Evolutionary conservation across 2,113 vertebrate genomes (phyloP), one percentile per base, ranked within the genome.

Genomic region (Odontesthes bonariensis): DNA sequence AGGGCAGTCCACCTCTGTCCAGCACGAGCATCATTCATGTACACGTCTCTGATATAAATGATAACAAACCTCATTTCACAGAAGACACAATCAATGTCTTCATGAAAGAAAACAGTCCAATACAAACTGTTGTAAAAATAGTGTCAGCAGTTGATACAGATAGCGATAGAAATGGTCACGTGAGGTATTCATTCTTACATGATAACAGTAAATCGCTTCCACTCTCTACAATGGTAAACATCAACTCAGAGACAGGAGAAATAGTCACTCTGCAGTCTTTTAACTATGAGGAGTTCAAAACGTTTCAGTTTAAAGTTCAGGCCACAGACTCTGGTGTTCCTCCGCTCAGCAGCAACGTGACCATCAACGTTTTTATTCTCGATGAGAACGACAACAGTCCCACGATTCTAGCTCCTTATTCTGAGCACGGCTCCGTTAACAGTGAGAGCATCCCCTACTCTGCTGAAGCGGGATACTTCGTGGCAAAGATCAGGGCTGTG

Each of bases 41-140:
- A 27, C 86, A 92, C 2, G 82, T 97, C n/a, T 94, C 94, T 53
- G 96, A 97, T 0, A 94, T 96, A 2, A 98, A 97, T 31, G 96
- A 97, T 62, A 97, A 97, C 20, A 75, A 86, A 6, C 96, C 96
- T 9, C 69, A 65, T 4, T 98, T 97, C 60, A 33, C 78, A 51
- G 85, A 87, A 33, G 19, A 55, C 0, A 20, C 40, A 23, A 87
- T 83, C 32, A 93, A 90, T 88, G 73, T 85, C 13, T 95, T 69
- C 53, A 84, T 94, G n/a, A 91, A 89, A 68, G 96, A 97, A 88
- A 97, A 80, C 53, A 70, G 6, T 61, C 66, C 80, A 22, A 16
- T 84, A 73, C 33, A 87, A 79, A 32, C 61, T 81, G 70, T 57
- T 12, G 77, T 83, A 5, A 77, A 78, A 38, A 81, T 56, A 1